A percentile compares a stretch with the other conserved stretches of the same genome.
Conservation (phyloP, 2,797 vertebrate species). For the Myripristis murdjan region DNA sequence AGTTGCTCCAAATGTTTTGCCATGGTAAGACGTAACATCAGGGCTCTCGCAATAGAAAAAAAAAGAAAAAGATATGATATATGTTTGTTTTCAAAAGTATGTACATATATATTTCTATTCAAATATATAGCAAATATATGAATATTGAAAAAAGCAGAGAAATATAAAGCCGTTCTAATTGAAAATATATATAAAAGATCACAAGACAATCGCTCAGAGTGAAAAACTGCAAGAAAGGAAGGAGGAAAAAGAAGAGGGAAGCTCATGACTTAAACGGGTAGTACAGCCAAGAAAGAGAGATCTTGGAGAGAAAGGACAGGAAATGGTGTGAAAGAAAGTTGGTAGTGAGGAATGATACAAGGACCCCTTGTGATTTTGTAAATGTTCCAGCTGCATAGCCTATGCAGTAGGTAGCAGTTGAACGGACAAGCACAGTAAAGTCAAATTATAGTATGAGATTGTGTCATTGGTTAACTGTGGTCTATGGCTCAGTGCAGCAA, state of each 20-base stretch:
- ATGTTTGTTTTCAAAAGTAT: constrained; percentile 90
- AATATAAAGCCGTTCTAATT: constrained; percentile 87
- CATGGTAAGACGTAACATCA: constrained; percentile 84
- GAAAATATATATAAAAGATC: constrained; percentile 86
- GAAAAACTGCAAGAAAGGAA: constrained; percentile 71
- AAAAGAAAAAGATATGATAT: constrained; percentile 84
- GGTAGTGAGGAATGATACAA: constrained; percentile 53
- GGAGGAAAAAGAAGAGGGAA: constrained; percentile 56
- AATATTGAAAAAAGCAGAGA: constrained; percentile 87
- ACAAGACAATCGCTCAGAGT: constrained; percentile 89
- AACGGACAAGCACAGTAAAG: constrained; percentile 78
- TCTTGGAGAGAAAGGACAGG: constrained; percentile 44
- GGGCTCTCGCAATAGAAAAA: constrained; percentile 90
- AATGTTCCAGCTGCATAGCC: constrained; percentile 55
- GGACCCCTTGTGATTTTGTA: constrained; percentile 72
- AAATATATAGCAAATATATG: constrained; percentile 90
- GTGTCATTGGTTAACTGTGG: constrained; percentile 76
- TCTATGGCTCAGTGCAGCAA: constrained; percentile 76
- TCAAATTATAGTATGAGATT: constrained; percentile 74
- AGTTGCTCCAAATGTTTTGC: constrained; percentile 85
- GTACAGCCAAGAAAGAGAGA: constrained; percentile 68
- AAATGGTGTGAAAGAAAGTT: constrained; percentile 54
- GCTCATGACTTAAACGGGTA: constrained; percentile 74
- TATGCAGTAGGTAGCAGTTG: constrained; percentile 54
- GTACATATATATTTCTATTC: constrained; percentile 91